Percentiles rank a stretch among this genome's conserved stretches.
Evolutionary conservation across 2,113 vertebrate genomes (phyloP).

Genomic region (Antechinus stuartii): DNA sequence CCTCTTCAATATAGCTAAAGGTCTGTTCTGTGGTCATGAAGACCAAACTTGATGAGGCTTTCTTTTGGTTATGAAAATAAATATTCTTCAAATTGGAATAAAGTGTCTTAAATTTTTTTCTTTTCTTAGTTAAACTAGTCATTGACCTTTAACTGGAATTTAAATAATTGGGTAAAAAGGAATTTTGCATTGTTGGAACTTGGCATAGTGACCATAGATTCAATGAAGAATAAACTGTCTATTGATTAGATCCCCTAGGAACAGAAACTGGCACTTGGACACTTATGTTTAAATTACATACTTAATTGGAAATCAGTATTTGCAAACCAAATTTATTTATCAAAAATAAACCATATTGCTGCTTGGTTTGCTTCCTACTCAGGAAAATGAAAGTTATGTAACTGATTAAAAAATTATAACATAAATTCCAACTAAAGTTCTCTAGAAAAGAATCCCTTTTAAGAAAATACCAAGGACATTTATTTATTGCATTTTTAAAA

Average conservation of each 20-base stretch:
- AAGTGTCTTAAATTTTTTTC: not conserved
- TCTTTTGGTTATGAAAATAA: not conserved
- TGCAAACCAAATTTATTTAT: not conserved
- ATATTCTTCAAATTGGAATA: not conserved
- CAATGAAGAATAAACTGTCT: not conserved
- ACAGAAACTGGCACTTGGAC: not conserved
- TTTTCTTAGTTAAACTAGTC: not conserved
- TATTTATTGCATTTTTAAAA: not conserved
- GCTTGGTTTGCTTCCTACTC: not conserved
- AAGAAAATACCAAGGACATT: not conserved
- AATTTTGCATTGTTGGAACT: not conserved
- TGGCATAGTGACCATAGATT: not conserved
- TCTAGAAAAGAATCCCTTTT: not conserved
- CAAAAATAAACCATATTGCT: not conserved
- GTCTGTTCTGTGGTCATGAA: not conserved
- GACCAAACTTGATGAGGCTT: not conserved
- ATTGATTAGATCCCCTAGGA: not conserved
- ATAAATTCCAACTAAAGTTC: not conserved
- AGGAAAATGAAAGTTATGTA: not conserved
- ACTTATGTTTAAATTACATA: not conserved
- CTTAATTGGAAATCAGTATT: not conserved
- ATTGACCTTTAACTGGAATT: not conserved
- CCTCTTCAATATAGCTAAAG: not conserved
- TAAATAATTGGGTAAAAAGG: not conserved
- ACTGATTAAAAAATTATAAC: not conserved